phyloP scores from a whole-genome alignment of 2,797 vertebrate genomes.

The Chanos chanos region DNA sequence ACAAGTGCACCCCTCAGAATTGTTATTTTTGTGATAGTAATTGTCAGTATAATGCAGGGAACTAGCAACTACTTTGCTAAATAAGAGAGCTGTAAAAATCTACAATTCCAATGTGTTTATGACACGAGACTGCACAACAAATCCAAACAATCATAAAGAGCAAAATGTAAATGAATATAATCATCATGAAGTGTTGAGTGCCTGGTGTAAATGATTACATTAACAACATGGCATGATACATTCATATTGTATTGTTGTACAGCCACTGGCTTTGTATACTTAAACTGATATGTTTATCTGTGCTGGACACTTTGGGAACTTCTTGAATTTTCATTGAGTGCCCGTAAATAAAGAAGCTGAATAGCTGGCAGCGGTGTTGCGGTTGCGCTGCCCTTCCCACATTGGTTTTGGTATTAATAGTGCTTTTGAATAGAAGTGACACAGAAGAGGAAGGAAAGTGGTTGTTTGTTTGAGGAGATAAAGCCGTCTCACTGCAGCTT shows the following conservation, averaged over 20 bases:
- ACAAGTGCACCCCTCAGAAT: too few relatives aligned
- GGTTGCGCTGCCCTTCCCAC: conserved; percentile 65
- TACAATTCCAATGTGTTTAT: too few relatives aligned
- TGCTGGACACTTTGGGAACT: conserved; percentile 59
- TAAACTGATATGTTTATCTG: conserved; percentile 45
- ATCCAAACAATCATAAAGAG: too few relatives aligned
- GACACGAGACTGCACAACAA: too few relatives aligned
- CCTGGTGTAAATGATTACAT: not conserved
- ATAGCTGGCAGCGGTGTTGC: conserved; percentile 55
- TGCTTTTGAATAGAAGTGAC: conserved; percentile 61
- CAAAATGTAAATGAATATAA: too few relatives aligned
- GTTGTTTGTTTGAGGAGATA: conserved; percentile 74
- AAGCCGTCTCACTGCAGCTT: conserved; percentile 45
- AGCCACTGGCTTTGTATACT: conserved; percentile 36
- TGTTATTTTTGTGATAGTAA: too few relatives aligned
- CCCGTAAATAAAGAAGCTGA: conserved; percentile 76
- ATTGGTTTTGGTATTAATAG: conserved; percentile 51
- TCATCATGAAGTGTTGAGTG: not conserved
- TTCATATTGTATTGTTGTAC: not conserved
- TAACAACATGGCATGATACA: not conserved
- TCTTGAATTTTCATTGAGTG: conserved; percentile 70
- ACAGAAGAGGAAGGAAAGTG: conserved; percentile 77
- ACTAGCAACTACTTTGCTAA: too few relatives aligned
- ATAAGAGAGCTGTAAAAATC: too few relatives aligned
- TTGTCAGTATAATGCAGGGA: too few relatives aligned